Percentiles rank a stretch among this genome's conserved stretches.
Conservation (phyloP, 2,113 vertebrate species). For the Baryphthengus martii region DNA sequence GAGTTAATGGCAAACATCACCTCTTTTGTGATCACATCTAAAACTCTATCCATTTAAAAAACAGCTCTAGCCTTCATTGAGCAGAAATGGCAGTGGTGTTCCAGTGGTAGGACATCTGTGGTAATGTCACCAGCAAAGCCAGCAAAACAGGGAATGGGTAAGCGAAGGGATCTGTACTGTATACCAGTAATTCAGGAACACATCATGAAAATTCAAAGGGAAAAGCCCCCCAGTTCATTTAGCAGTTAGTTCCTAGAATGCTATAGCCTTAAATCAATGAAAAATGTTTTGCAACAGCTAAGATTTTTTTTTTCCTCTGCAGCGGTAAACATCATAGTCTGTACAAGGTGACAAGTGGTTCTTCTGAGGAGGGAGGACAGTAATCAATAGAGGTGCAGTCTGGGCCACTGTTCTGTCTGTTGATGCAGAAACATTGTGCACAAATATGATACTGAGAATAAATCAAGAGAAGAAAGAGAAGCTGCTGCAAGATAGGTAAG, state of each 20-base stretch:
- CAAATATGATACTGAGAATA: conserved; percentile 25
- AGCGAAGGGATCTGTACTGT: neutral
- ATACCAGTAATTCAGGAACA: conserved; percentile 54
- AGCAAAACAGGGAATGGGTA: conserved; percentile 27
- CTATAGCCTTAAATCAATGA: conserved; percentile 67
- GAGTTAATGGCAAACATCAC: neutral
- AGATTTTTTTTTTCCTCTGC: conserved; percentile 49
- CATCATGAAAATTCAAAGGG: conserved; percentile 51
- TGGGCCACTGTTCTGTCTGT: neutral
- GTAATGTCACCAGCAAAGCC: neutral
- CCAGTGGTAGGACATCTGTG: neutral
- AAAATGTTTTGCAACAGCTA: conserved; percentile 68
- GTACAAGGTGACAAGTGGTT: conserved; percentile 67
- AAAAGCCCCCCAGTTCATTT: conserved; percentile 66
- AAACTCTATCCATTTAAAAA: neutral
- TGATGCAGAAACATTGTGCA: conserved; percentile 31
- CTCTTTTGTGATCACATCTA: neutral
- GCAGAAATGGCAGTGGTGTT: neutral
- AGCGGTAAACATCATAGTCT: conserved; percentile 61
- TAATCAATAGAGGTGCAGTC: conserved; percentile 51
- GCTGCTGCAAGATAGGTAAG: conserved; percentile 12
- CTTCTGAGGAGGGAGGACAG: conserved; percentile 55
- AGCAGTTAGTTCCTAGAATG: conserved; percentile 41
- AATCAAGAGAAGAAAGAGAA: conserved; percentile 57
- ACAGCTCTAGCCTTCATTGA: neutral